A percentile compares a stretch with the other conserved stretches of the same genome.
phyloP scores from a whole-genome alignment of 2,888 invertebrate species.

The Volucella inanis region DNA sequence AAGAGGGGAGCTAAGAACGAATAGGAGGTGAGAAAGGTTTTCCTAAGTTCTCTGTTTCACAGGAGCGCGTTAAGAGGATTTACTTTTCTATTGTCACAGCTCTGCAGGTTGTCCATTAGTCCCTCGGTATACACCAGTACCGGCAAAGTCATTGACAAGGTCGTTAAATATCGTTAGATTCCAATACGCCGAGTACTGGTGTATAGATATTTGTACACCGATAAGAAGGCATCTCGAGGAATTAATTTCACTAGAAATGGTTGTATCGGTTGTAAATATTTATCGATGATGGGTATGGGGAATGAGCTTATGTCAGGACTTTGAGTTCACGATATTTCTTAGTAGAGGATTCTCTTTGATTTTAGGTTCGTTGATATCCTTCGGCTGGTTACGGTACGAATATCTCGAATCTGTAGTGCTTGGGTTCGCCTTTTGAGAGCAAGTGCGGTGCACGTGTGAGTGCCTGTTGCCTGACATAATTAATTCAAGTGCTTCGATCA shows the following conservation, averaged over 20 bases:
- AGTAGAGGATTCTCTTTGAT: slow-evolving; percentile 68
- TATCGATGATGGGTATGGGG: slow-evolving; percentile 56
- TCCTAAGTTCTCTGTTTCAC: slow-evolving; percentile 27
- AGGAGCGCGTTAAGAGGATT: slow-evolving; percentile 44
- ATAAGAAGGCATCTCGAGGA: slow-evolving; percentile 58
- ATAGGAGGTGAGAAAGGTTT: neutral
- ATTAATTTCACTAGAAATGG: slow-evolving; percentile 45
- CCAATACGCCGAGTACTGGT: slow-evolving; percentile 46
- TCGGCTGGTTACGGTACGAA: slow-evolving; percentile 26
- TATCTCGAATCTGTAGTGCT: neutral
- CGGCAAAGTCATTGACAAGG: slow-evolving; percentile 56
- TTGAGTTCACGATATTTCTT: slow-evolving; percentile 53
- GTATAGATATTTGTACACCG: slow-evolving; percentile 17
- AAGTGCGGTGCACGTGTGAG: slow-evolving; percentile 2
- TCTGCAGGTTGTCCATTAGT: slow-evolving; percentile 3
- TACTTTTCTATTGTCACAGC: slow-evolving; percentile 37
- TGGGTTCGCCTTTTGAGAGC: neutral
- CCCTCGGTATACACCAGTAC: neutral
- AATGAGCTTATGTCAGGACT: too few species aligned
- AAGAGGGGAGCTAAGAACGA: slow-evolving; percentile 27
- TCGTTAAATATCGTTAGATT: slow-evolving; percentile 61
- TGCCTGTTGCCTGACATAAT: slow-evolving; percentile 66
- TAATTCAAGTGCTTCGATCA: slow-evolving; percentile 71
- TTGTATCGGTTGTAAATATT: slow-evolving; percentile 62
- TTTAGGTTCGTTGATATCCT: slow-evolving; percentile 19